phyloP scores from a whole-genome alignment of 2,797 vertebrate species.

The Neomorphus geoffroyi region DNA sequence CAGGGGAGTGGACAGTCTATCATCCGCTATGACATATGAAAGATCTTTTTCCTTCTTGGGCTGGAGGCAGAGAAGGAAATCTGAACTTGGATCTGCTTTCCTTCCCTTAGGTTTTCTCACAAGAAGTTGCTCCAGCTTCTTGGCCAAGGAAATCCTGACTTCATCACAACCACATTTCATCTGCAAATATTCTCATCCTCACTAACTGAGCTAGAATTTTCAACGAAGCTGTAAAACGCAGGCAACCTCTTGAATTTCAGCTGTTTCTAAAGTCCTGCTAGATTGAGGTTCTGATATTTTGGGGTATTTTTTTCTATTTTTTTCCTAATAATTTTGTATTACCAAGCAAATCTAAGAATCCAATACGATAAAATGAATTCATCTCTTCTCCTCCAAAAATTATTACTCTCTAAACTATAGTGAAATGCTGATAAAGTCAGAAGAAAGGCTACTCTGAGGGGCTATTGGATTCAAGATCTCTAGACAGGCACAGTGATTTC shows the following conservation, averaged over 20 bases:
- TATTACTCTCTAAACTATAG: background rate
- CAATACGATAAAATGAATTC: background rate
- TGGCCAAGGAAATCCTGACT: background rate
- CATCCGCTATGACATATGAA: background rate
- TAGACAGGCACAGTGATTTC: background rate
- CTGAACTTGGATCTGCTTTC: background rate
- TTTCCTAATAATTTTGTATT: background rate
- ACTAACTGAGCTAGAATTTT: background rate
- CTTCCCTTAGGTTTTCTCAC: background rate
- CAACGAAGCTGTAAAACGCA: background rate
- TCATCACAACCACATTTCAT: background rate
- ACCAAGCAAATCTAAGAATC: background rate
- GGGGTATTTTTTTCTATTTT: rapidly evolving
- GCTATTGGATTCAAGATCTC: background rate
- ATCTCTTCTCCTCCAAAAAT: background rate
- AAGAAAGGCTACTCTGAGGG: background rate
- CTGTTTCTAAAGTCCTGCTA: background rate
- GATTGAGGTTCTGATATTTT: background rate
- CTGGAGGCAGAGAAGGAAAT: background rate
- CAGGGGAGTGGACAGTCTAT: background rate
- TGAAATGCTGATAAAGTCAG: background rate
- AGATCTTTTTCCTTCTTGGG: background rate
- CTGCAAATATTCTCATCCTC: background rate
- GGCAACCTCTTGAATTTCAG: background rate
- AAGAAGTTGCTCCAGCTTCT: background rate